phyloP scores from a whole-genome alignment of 2,888 invertebrate genomes.

The Epistrophella euchroma region DNA sequence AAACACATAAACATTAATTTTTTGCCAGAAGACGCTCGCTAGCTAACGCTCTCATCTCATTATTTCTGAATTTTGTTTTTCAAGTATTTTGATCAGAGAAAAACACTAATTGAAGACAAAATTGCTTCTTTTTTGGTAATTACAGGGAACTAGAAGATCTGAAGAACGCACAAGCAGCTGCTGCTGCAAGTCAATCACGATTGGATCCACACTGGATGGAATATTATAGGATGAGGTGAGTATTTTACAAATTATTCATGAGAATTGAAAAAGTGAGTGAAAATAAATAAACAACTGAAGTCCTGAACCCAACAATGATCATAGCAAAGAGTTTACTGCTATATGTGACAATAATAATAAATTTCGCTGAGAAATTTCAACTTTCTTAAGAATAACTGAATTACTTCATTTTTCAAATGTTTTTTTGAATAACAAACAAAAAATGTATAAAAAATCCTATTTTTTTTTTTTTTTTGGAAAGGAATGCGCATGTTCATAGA shows the following conservation, averaged over 20 bases:
- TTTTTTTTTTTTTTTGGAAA: too few species aligned
- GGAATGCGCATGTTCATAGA: too few species aligned
- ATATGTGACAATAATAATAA: too few species aligned
- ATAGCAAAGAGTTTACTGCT: too few species aligned
- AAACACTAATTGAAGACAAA: constrained; percentile 81
- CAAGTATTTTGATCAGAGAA: constrained; percentile 62
- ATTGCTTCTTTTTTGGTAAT: constrained; percentile 77
- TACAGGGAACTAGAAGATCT: constrained; percentile 92
- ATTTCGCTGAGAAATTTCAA: too few species aligned
- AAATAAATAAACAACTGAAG: not conserved
- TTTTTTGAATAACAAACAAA: too few species aligned
- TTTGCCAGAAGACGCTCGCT: constrained; percentile 60
- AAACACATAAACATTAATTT: constrained; percentile 21
- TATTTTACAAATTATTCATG: not conserved
- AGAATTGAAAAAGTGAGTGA: not conserved
- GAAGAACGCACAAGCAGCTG: constrained; percentile 87
- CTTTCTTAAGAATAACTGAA: too few species aligned
- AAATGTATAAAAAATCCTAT: too few species aligned
- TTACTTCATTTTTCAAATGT: too few species aligned
- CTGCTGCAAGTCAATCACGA: constrained; percentile 87
- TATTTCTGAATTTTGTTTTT: constrained; percentile 57
- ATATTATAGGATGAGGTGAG: constrained; percentile 90
- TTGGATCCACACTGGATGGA: constrained; percentile 95
- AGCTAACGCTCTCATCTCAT: constrained; percentile 46
- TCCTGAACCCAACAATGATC: too few species aligned